phyloP scores from a whole-genome alignment of 2,113 vertebrate genomes.

The Apodemus speciosus region DNA sequence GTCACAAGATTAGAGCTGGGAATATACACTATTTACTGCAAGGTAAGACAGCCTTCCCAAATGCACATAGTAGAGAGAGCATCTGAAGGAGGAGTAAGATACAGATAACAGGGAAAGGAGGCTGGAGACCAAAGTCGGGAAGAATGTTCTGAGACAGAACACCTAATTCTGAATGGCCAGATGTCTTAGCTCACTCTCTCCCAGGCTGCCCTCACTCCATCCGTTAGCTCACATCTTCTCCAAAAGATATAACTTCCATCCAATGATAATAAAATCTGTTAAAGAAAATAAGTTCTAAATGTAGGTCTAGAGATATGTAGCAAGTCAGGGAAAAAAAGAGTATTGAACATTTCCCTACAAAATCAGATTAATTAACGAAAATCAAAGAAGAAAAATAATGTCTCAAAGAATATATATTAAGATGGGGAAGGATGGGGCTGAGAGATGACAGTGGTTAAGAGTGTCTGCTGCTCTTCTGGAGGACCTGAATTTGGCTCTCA shows the following conservation, averaged over 20 bases:
- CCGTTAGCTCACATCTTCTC: neutral
- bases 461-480: neutral
- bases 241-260: neutral
- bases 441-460: neutral
- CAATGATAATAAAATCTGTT: neutral
- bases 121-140: no score
- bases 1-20: neutral
- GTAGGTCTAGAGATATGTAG: neutral
- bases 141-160: neutral
- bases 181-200: neutral
- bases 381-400: neutral
- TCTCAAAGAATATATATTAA: neutral
- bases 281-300: neutral
- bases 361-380: conserved; percentile 41
- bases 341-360: neutral
- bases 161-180: neutral
- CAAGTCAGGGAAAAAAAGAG: neutral
- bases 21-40: neutral
- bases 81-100: neutral
- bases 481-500: neutral
- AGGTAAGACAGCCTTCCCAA: neutral
- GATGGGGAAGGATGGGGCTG: neutral
- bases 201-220: neutral
- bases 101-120: neutral
- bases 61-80: neutral